Evolutionary conservation across 2,888 invertebrate genomes (phyloP), one percentile per base, ranked within the genome.

Genomic region (Cremastobaeus sp.): DNA sequence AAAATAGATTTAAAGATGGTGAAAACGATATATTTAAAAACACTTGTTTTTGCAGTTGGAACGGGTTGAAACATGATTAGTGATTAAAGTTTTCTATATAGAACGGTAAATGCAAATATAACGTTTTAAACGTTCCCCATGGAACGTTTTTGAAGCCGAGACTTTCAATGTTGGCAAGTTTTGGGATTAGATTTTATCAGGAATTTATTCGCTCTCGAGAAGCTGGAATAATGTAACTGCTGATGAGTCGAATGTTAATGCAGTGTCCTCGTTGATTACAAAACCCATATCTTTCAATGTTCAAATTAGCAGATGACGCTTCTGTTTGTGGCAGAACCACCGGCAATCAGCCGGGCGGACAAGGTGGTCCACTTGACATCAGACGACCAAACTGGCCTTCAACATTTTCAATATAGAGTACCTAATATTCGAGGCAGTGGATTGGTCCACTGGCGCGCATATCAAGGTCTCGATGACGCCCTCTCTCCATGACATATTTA

Each of bases 401-500:
- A 62, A 62, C 62, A 48, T 43, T 41, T 48, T 62, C 32, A 32
- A 15, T 35, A 37, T 41, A 28, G 60, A 47, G 35, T 28, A 15
- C 59, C 65, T 65, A 72, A 65, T 72, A 68, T 62, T 73, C 17
- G 28, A 30, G 48, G 18, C 25, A 54, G 35, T 35, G 25, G 39
- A 68, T 68, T 60, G 76, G 76, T 25, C 66, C 39, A 78, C 80
- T 78, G 81, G 81, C 79, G 66, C 55, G 70, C 77, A 79, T n/a
- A 81, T 81, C 84, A 85, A 85, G 85, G 85, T 72, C 81, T 60
- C 60, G 35, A 47, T 76, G 76, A 76, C 81, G 81, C 79, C 55
- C 65, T 47, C 82, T 85, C 65, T 54, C 84, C 85, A 81, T 85
- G 85, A 85, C 85, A 85, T 82, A 85, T 84, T 83, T 85, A 82